phyloP scores from a whole-genome alignment of 2,888 invertebrate species.

The Cyclophora punctaria region DNA sequence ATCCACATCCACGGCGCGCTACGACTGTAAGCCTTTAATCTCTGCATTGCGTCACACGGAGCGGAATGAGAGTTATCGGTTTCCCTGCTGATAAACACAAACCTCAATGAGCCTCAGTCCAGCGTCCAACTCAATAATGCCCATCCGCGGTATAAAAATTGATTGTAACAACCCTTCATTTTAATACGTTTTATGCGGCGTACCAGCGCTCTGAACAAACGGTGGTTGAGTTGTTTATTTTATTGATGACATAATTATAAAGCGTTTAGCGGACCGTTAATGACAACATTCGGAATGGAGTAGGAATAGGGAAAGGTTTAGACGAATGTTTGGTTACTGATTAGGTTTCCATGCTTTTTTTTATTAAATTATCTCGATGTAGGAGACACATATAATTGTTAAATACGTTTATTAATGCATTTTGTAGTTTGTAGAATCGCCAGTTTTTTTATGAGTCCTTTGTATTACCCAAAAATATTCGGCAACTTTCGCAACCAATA shows the following conservation, averaged over 20 bases:
- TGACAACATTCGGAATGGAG: too few relatives aligned
- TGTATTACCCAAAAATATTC: too few relatives aligned
- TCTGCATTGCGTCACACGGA: constrained; percentile 68
- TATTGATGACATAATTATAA: constrained; percentile 49
- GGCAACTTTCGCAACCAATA: too few relatives aligned
- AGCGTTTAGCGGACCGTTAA: constrained; percentile 36
- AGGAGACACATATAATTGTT: too few relatives aligned
- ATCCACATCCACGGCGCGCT: constrained; percentile 47
- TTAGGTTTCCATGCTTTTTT: too few relatives aligned
- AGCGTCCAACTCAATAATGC: constrained; percentile 51
- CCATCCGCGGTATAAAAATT: constrained; percentile 57
- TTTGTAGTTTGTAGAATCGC: too few relatives aligned
- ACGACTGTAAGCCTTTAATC: constrained; percentile 68
- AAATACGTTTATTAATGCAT: too few relatives aligned
- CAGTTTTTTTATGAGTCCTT: too few relatives aligned
- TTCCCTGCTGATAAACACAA: constrained; percentile 65
- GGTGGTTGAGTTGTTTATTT: constrained; percentile 38
- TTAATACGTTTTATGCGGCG: constrained; percentile 6
- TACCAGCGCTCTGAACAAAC: too few relatives aligned
- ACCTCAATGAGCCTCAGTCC: constrained; percentile 52
- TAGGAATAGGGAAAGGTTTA: too few relatives aligned
- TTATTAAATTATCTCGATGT: too few relatives aligned
- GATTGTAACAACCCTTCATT: constrained; percentile 42
- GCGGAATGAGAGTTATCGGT: constrained; percentile 70
- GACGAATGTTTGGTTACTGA: too few relatives aligned